Conservation (phyloP, 2,113 vertebrate species). For the Loxodonta africana region DNA sequence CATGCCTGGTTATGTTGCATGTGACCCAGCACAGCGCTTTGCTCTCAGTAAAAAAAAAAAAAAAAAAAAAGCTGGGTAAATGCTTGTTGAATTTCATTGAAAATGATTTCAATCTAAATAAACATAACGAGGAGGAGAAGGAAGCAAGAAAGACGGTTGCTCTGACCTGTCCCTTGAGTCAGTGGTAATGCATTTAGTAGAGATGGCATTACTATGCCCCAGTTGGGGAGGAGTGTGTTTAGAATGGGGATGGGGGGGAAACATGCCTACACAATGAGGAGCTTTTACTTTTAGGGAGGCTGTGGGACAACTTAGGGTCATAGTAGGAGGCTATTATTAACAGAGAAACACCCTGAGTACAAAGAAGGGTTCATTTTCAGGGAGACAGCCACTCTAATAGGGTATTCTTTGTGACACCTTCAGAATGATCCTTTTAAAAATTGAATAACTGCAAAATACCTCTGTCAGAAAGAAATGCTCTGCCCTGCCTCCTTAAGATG, state of each 20-base stretch:
- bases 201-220: neutral
- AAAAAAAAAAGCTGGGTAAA: neutral
- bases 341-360: constrained; percentile 71
- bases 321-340: constrained; percentile 69
- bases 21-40: neutral
- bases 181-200: neutral
- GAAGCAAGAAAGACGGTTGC: neutral
- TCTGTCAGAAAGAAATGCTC: constrained; percentile 26
- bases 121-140: neutral
- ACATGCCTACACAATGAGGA: constrained; percentile 33
- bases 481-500: constrained; percentile 57
- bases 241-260: neutral
- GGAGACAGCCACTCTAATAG: constrained; percentile 63
- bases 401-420: constrained; percentile 75
- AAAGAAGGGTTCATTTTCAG: constrained; percentile 76
- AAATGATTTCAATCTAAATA: constrained; percentile 32
- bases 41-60: neutral
- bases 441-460: constrained; percentile 48
- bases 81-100: neutral
- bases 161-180: constrained; percentile 24
- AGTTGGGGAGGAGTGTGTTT: neutral
- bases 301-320: constrained; percentile 66
- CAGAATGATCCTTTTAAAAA: constrained; percentile 70
- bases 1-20: fast-evolving
- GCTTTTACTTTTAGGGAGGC: constrained; percentile 60